Conservation (phyloP, 2,797 vertebrate species). For the Rhinophrynus dorsalis region DNA sequence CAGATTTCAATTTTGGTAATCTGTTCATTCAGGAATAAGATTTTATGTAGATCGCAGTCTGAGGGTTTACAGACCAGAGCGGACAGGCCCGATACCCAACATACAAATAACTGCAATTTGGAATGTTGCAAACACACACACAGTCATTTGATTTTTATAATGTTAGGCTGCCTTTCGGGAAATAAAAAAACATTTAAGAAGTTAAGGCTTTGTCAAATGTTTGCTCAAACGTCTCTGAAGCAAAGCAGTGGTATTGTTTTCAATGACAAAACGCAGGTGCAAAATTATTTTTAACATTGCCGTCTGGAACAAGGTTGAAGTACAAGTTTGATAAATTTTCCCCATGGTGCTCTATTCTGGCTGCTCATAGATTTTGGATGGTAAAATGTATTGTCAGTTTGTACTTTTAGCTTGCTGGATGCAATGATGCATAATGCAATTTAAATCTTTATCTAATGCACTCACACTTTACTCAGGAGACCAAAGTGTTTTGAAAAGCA, state of each 20-base stretch:
- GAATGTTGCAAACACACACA: no score
- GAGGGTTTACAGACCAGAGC: no score
- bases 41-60: no score
- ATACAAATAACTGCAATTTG: no score
- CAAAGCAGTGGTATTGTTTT: constrained; percentile 21
- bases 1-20: no score
- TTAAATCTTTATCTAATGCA: constrained; percentile 52
- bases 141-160: no score
- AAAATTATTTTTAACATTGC: constrained; percentile 39
- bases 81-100: no score
- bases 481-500: constrained; percentile 47
- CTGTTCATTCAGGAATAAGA: no score
- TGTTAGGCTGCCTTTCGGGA: constrained; percentile 29
- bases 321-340: constrained; percentile 45
- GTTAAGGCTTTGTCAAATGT: constrained; percentile 26
- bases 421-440: constrained; percentile 50
- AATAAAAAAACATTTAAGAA: constrained; percentile 40
- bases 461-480: constrained; percentile 46
- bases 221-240: constrained; percentile 28
- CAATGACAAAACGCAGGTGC: constrained; percentile 37
- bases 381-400: constrained; percentile 49
- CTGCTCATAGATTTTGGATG: constrained; percentile 44
- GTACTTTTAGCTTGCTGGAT: constrained; percentile 51
- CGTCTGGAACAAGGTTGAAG: constrained; percentile 41
- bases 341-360: constrained; percentile 41